Evolutionary conservation across 2,113 vertebrate genomes (phyloP).

Genomic region (Limnothrissa miodon): DNA sequence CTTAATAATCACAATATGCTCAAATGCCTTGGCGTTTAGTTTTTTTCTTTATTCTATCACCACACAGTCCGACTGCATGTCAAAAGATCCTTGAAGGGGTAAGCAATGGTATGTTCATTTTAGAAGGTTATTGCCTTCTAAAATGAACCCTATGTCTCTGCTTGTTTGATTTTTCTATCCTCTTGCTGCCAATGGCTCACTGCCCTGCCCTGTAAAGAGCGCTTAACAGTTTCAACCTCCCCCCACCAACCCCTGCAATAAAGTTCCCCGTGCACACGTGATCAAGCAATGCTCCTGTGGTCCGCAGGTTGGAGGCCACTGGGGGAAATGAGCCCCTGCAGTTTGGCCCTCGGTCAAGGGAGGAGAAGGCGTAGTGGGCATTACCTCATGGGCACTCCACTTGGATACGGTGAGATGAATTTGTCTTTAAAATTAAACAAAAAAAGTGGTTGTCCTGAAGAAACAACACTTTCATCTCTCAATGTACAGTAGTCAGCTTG

Average conservation of each 20-base stretch:
- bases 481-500: neutral
- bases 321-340: conserved; percentile 8
- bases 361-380: neutral
- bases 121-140: neutral
- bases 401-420: conserved; percentile 30
- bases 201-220: conserved; percentile 40
- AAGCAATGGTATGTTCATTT: neutral
- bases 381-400: conserved; percentile 31
- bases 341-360: neutral
- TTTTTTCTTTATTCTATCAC: neutral
- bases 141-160: neutral
- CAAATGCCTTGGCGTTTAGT: neutral
- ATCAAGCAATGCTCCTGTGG: neutral
- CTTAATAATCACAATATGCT: too few species aligned
- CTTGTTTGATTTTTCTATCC: neutral
- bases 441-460: conserved; percentile 32
- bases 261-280: conserved; percentile 28
- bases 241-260: conserved; percentile 24
- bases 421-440: conserved; percentile 34
- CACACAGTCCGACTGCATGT: neutral
- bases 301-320: conserved; percentile 23
- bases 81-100: neutral
- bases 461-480: conserved; percentile 28
- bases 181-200: conserved; percentile 31
- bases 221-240: conserved; percentile 43